phyloP scores from a whole-genome alignment of 2,113 vertebrate species.

The Eidolon helvum region DNA sequence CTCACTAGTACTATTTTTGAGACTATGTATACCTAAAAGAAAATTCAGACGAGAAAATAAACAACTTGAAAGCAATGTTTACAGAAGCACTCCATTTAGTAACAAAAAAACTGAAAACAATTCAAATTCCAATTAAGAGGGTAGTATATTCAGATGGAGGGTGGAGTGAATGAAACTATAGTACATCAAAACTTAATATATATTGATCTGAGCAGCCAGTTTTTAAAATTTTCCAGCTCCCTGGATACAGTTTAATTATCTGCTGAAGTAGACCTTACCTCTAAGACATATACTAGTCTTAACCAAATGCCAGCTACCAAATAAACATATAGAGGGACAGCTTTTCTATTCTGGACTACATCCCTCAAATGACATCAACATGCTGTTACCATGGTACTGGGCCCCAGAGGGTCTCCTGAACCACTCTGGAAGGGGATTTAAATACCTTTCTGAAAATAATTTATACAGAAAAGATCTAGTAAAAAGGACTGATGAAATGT shows the following conservation, averaged over 20 bases:
- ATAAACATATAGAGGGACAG: background rate
- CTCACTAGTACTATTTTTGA: background rate
- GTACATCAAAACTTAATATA: background rate
- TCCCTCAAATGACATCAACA: background rate
- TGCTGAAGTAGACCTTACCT: background rate
- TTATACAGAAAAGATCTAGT: background rate
- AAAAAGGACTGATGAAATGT: background rate
- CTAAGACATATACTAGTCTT: background rate
- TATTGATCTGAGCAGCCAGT: background rate
- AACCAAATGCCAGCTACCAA: conserved; percentile 2
- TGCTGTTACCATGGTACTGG: background rate
- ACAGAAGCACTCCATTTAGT: conserved; percentile 27
- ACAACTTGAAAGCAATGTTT: conserved; percentile 7
- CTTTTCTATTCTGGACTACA: background rate
- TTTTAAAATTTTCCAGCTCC: conserved; percentile 6
- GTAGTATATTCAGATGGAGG: background rate
- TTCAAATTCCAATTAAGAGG: conserved; percentile 18
- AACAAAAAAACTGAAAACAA: conserved; percentile 37
- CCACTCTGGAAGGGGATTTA: background rate
- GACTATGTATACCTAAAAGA: background rate
- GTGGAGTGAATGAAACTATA: background rate
- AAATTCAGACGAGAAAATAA: conserved; percentile 32
- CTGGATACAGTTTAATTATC: conserved; percentile 22
- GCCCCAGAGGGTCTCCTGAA: background rate
- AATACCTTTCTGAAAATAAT: conserved; percentile 17